Evolutionary conservation across 2,888 invertebrate species (phyloP), one percentile per base, ranked within the genome.

Genomic region (Leucophenga maculata): DNA sequence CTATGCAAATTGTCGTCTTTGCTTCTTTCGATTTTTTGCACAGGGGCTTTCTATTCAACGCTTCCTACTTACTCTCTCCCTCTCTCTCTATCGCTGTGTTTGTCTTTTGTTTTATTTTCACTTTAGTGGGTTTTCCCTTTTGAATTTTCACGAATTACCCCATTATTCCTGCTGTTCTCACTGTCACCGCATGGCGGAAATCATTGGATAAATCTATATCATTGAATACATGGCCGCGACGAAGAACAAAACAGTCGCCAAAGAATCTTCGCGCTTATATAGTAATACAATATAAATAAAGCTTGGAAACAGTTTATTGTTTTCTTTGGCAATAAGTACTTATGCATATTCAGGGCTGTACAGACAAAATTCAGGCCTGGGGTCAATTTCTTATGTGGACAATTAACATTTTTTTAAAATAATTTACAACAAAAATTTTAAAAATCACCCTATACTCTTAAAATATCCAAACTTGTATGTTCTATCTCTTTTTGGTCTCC

Each of bases 151-250:
- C 9, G 60, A 16, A 16, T 39, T 32, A 32, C 6, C 32, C 3
- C 32, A 14, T 9, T 48, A 20, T 62, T 59, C 44, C 26, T 22
- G 4, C 26, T n/a, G 26, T 57, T 57, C 20, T 50, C 57, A 26
- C 22, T 57, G 57, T 57, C 26, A 26, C 13, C 3, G 22, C 57
- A 57, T 57, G 16, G 62, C 62, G 62, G 62, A 64, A 64, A 64
- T 64, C 22, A 18, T 64, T 48, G 62, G 46, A 46, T 64, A 64
- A 64, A 64, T 64, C 62, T 64, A 64, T 64, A 64, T 14, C 62
- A 64, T 62, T 46, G 22, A 64, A 48, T 22, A n/a, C 26, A 57
- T 13, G 57, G 57, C 16, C 62, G 14, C 39, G 39, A 39, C 39
- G 8, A 39, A 39, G 39, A 3, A 39, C 39, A 39, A 39, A n/a